Evolutionary conservation across 2,797 vertebrate species (phyloP).

Genomic region (Centroberyx gerrardi): DNA sequence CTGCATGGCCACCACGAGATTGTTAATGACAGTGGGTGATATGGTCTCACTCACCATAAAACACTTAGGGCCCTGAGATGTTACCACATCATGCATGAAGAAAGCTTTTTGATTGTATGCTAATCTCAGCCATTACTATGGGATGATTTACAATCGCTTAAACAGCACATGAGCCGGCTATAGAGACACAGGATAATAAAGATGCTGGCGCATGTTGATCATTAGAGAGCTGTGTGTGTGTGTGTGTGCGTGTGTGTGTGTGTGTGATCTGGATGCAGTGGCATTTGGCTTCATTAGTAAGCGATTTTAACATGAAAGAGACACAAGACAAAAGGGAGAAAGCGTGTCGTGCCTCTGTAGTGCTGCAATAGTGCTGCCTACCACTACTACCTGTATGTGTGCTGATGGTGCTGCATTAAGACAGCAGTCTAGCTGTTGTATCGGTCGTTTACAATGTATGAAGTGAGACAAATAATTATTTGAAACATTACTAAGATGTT

Average conservation of each 20-base stretch:
- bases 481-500: background rate
- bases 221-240: constrained; percentile 73
- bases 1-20: constrained; percentile 69
- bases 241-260: constrained; percentile 54
- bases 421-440: background rate
- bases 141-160: constrained; percentile 85
- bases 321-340: constrained; percentile 67
- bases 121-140: constrained; percentile 83
- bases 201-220: constrained; percentile 77
- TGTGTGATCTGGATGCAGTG: constrained; percentile 71
- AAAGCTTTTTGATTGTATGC: constrained; percentile 88
- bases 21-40: constrained; percentile 71
- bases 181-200: constrained; percentile 80
- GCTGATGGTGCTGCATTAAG: constrained; percentile 16
- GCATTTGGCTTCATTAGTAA: constrained; percentile 80
- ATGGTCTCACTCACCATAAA: constrained; percentile 80
- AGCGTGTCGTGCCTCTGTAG: constrained; percentile 36
- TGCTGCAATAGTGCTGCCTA: constrained; percentile 23
- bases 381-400: constrained; percentile 35
- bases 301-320: constrained; percentile 73
- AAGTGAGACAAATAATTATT: background rate
- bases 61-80: constrained; percentile 84
- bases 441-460: background rate
- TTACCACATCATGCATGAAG: constrained; percentile 82
- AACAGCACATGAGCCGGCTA: constrained; percentile 69